A percentile compares a stretch with the other conserved stretches of the same genome.
These are phyloP conservation scores for Oryzias celebensis DNA, from an alignment of 2,113 vertebrate species.

Conservation along the genomic window DNA sequence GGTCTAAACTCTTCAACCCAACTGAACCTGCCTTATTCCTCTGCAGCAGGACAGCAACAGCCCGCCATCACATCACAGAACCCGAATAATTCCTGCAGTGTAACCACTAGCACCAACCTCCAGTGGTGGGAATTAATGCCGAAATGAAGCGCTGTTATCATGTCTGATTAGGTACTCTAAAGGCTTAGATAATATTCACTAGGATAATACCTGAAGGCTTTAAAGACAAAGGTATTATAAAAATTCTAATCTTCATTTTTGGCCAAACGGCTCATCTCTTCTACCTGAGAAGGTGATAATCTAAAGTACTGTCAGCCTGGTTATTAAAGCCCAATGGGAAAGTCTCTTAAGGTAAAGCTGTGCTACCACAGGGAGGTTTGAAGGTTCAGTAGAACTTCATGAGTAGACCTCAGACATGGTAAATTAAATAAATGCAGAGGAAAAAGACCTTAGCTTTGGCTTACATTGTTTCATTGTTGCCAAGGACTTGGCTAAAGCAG, in stretches of 20 bases:
- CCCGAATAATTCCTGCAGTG: conserved; percentile 19
- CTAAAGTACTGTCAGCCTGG: neutral
- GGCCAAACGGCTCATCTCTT: conserved; percentile 31
- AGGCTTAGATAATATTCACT: conserved; percentile 56
- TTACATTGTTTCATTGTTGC: neutral
- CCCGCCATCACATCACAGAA: conserved; percentile 21
- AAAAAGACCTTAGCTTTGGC: neutral
- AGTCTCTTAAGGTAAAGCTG: too few species aligned
- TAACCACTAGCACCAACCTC: neutral
- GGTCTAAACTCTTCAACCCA: conserved; percentile 30
- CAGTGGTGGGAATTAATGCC: conserved; percentile 49
- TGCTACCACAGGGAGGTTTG: too few species aligned
- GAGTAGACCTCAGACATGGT: neutral
- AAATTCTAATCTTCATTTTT: conserved; percentile 32
- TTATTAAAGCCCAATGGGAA: neutral
- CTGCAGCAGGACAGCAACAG: conserved; percentile 25
- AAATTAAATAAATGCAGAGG: conserved; percentile 5
- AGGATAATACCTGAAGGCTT: conserved; percentile 59
- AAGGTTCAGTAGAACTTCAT: too few species aligned
- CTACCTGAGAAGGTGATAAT: conserved; percentile 17
- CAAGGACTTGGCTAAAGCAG: conserved; percentile 4
- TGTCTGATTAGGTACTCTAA: conserved; percentile 63
- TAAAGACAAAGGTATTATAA: conserved; percentile 47
- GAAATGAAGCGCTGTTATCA: conserved; percentile 46
- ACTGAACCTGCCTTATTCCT: conserved; percentile 30